Conservation (phyloP, 2,797 vertebrate genomes). For the Ciconia nigra region DNA sequence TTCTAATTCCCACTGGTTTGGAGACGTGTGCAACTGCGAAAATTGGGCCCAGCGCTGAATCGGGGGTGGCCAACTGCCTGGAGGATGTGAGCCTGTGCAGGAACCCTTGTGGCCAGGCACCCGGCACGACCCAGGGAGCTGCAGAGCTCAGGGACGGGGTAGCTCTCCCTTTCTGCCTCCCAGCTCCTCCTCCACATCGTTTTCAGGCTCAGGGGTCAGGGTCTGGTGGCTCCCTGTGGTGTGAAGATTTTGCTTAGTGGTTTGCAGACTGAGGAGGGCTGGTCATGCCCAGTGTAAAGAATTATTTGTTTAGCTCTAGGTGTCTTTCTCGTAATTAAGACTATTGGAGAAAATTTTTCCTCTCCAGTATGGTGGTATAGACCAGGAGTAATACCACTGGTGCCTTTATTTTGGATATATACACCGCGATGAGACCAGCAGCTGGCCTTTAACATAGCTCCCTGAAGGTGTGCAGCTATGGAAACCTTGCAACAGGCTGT, state of each 20-base stretch:
- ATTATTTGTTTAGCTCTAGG: not conserved
- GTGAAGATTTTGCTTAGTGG: not conserved
- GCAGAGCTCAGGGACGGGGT: not conserved
- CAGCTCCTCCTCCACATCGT: not conserved
- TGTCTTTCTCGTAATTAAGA: not conserved
- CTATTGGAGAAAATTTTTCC: not conserved
- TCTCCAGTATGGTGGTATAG: not conserved
- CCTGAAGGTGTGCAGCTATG: not conserved
- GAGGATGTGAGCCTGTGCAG: not conserved
- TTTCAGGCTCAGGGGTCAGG: not conserved
- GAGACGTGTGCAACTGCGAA: not conserved
- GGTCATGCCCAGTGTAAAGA: not conserved
- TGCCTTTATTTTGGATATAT: not conserved
- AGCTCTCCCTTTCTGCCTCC: not conserved
- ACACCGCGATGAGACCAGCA: not conserved
- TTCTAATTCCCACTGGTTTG: not conserved
- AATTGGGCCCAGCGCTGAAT: not conserved
- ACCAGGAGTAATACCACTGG: not conserved
- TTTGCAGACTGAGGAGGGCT: not conserved
- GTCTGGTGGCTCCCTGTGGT: not conserved
- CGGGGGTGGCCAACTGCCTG: fast-evolving
- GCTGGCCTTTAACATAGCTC: not conserved
- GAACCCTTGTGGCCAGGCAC: not conserved
- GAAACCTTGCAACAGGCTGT: not conserved
- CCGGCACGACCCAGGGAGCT: fast-evolving